Evolutionary conservation across 1,140 invertebrate species (phyloP), one percentile per base, ranked within the genome.

Genomic region (Drosophila insularis): DNA sequence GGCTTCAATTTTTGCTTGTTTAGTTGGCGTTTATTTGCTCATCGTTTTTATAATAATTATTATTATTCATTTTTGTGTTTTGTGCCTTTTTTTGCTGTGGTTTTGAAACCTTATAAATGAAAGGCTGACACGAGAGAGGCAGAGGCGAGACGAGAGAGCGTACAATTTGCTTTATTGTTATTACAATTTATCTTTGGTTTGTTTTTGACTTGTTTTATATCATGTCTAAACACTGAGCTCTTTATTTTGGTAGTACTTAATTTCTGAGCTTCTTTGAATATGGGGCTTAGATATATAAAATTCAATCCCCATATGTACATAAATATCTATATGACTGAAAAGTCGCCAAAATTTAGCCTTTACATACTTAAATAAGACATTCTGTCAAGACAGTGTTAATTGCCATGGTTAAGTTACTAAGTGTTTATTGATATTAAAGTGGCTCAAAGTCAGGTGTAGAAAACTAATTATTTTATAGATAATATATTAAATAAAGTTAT

Each of bases 81-180:
- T 17, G 60, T 61, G 65, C 67, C 43, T 71, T 3, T 67, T 3
- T 67, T 74, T 55, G 55, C 71, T 87, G 81, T 67, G 82, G 81
- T 87, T 78, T 85, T 79, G 81, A 86, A 86, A 86, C 81, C 81
- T 78, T 76, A 60, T 71, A 71, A 35, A 35, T 17, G 54, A 56
- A 8, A 17, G 17, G 17, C 17, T 19, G 7, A 31, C 27, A 2
- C 10, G n/a, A 31, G 53, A 55, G 23, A 56, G 23, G 13, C 10
- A 53, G 46, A 53, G 17, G 6, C 11, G 35, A 37, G 1, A 19
- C n/a, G 7, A 14, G 5, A 76, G 79, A 82, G 82, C 81, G 68
- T 56, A 56, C 56, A 27, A 50, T 35, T 62, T 62, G 67, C 32
- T 60, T 68, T 61, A 55, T 64, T 55, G 65, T 40, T 58, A 53